Evolutionary conservation across 2,113 vertebrate species (phyloP).

Genomic region (Sylvietta virens): DNA sequence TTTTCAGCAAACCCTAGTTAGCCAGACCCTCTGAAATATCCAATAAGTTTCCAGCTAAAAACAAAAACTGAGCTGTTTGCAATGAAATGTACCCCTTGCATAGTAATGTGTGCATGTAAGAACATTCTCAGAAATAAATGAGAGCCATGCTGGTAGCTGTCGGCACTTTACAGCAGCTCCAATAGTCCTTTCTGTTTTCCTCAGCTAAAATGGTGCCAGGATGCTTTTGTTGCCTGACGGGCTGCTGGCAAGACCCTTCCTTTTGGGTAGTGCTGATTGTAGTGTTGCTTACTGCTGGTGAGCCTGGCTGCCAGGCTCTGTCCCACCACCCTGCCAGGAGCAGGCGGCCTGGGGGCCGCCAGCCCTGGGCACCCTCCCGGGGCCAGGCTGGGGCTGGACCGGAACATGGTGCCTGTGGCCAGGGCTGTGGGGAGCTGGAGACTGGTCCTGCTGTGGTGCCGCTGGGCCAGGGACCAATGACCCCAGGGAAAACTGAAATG

Average conservation of each 20-base stretch:
- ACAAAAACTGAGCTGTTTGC: not conserved
- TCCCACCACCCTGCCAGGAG: fast-evolving
- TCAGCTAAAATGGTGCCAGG: slow-evolving; percentile 7
- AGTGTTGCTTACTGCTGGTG: not conserved
- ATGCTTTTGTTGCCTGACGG: not conserved
- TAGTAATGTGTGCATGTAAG: not conserved
- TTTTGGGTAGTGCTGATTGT: not conserved
- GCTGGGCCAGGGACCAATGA: not conserved
- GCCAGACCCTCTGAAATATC: not conserved
- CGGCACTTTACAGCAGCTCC: fast-evolving
- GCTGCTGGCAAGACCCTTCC: not conserved
- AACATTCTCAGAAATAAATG: not conserved
- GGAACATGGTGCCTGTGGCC: fast-evolving
- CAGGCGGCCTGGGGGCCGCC: not conserved
- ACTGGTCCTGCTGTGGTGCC: fast-evolving
- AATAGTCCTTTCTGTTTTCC: not conserved
- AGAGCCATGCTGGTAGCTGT: not conserved
- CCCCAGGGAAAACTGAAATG: not conserved
- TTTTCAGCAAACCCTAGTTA: not conserved
- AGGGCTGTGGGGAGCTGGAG: not conserved
- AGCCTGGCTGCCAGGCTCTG: not conserved
- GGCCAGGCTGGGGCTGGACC: fast-evolving
- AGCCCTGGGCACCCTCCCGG: not conserved
- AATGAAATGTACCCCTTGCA: not conserved
- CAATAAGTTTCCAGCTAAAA: not conserved